Percentiles rank a stretch among this genome's conserved stretches.
These are phyloP conservation scores for Macrocentrus cingulum DNA, from an alignment of 1,140 invertebrate species.

Conservation along the genomic window DNA sequence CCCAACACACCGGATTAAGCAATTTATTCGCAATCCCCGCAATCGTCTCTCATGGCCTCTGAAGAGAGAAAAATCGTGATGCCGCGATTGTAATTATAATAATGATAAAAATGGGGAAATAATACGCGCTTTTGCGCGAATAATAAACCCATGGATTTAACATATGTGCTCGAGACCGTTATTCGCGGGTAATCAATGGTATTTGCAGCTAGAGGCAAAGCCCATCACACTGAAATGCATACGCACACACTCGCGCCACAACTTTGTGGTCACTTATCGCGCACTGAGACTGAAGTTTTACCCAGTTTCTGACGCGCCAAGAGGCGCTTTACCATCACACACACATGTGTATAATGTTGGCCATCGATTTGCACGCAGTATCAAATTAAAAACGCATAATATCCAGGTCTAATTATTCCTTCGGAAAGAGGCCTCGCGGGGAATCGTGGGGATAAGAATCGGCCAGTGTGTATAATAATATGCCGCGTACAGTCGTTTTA, in stretches of 20 bases:
- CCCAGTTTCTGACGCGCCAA: constrained; percentile 1
- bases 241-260: constrained; percentile 9
- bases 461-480: constrained; percentile 1
- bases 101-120: constrained; percentile 17
- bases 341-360: constrained; percentile 4
- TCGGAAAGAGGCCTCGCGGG: constrained; percentile 6
- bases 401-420: constrained; percentile 24
- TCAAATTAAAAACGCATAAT: constrained; percentile 33
- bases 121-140: constrained; percentile 3
- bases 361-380: constrained; percentile 26
- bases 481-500: constrained; percentile 12
- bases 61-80: background rate
- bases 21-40: no score
- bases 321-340: background rate
- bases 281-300: constrained; percentile 24
- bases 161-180: constrained; percentile 22
- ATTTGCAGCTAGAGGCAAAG: constrained; percentile 26
- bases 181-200: constrained; percentile 28
- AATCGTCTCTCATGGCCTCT: background rate
- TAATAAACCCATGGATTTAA: constrained; percentile 14
- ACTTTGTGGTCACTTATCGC: constrained; percentile 26
- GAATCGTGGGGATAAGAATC: constrained; percentile 28
- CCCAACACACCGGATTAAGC: no score
- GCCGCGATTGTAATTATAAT: constrained; percentile 13
- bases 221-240: constrained; percentile 10